Percentiles rank a stretch among this genome's conserved stretches.
Conservation (phyloP, 2,888 invertebrate species). For the Drosophila incognita region DNA sequence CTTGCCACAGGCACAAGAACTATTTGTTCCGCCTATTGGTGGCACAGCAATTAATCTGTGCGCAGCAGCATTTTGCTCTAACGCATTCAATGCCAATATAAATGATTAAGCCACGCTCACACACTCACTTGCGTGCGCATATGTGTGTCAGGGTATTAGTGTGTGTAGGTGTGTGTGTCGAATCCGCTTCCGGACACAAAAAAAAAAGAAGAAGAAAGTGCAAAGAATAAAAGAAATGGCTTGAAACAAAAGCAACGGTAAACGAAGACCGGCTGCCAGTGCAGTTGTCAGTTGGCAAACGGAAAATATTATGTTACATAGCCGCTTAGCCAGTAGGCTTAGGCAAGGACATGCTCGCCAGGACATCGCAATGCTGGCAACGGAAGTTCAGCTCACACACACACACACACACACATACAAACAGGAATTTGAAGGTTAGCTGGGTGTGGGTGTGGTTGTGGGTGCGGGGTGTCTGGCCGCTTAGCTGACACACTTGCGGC, state of each 20-base stretch:
- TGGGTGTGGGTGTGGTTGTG: conserved; percentile 3
- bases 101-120: conserved; percentile 30
- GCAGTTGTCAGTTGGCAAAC: conserved; percentile 56
- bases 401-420: conserved; percentile 3
- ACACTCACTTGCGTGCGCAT: not conserved
- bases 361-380: conserved; percentile 40
- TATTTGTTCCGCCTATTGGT: conserved; percentile 15
- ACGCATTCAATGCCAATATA: conserved; percentile 30
- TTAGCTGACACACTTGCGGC: conserved; percentile 40
- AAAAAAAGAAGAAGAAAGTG: conserved; percentile 8
- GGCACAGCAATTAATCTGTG: conserved; percentile 25
- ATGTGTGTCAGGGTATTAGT: conserved; percentile 8
- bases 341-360: conserved; percentile 45
- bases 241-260: conserved; percentile 49
- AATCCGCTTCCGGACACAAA: conserved; percentile 62
- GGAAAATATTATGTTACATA: conserved; percentile 70
- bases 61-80: conserved; percentile 4
- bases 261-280: conserved; percentile 35
- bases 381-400: conserved; percentile 56
- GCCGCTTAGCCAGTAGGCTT: conserved; percentile 46
- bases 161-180: conserved; percentile 38
- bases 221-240: conserved; percentile 14
- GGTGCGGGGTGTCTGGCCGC: conserved; percentile 35
- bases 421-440: conserved; percentile 45
- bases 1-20: not conserved